Conservation (phyloP, 2,113 vertebrate genomes). For the Alectura lathami region DNA sequence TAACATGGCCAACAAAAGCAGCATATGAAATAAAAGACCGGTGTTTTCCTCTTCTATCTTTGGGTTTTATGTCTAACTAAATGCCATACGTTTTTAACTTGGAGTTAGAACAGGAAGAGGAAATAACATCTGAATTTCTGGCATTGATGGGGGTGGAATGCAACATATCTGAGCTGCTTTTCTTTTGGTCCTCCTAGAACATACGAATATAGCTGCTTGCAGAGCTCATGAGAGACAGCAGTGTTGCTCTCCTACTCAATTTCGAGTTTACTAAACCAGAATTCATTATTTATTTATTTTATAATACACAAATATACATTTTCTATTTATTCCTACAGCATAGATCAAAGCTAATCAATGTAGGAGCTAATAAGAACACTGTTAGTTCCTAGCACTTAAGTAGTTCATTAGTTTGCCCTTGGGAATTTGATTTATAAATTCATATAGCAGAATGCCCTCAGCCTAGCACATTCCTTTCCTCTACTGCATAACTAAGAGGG, state of each 20-base stretch:
- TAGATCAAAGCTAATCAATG: slow-evolving; percentile 60
- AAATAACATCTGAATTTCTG: neutral
- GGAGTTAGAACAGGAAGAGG: neutral
- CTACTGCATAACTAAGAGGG: slow-evolving; percentile 43
- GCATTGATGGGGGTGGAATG: neutral
- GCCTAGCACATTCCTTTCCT: slow-evolving; percentile 57
- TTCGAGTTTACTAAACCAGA: slow-evolving; percentile 15
- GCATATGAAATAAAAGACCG: neutral
- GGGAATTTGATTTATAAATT: slow-evolving; percentile 66
- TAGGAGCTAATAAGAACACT: slow-evolving; percentile 21
- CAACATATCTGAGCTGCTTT: neutral
- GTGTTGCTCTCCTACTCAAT: neutral
- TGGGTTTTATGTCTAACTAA: neutral
- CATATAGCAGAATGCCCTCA: slow-evolving; percentile 50
- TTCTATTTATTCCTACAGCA: slow-evolving; percentile 18
- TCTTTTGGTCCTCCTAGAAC: neutral
- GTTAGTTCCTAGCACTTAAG: slow-evolving; percentile 33
- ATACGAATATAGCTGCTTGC: neutral
- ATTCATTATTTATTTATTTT: slow-evolving; percentile 31
- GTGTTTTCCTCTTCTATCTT: rapidly evolving
- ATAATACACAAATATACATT: neutral
- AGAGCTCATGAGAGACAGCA: neutral
- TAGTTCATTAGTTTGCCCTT: slow-evolving; percentile 59
- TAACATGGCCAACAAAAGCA: neutral
- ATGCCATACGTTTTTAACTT: neutral